Evolutionary conservation across 2,797 vertebrate species (phyloP).

Genomic region (Stomatorhinus walkeri): DNA sequence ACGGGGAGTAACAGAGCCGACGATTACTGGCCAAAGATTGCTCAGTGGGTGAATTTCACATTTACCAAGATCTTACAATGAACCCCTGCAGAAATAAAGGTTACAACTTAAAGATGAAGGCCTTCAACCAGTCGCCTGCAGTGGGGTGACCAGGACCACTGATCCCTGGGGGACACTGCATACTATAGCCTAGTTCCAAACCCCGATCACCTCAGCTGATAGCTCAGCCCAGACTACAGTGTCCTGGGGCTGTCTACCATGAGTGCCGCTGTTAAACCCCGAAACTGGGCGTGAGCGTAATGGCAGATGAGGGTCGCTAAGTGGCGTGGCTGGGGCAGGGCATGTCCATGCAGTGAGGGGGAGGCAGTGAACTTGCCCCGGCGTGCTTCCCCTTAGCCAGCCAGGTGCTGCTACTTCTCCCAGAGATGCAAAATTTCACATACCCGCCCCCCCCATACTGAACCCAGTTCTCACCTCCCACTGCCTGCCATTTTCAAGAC

Average conservation of each 20-base stretch:
- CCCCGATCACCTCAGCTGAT: not conserved
- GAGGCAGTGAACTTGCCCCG: constrained; percentile 7
- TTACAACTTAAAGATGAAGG: not conserved
- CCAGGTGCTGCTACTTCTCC: constrained; percentile 21
- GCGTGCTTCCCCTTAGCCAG: not conserved
- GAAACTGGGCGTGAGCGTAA: not conserved
- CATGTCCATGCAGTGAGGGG: not conserved
- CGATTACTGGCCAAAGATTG: not conserved
- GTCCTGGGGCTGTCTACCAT: not conserved
- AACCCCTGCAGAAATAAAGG: not conserved
- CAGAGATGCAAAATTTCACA: constrained; percentile 31
- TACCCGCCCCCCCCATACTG: not conserved
- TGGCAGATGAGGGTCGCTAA: not conserved
- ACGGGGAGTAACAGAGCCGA: not conserved
- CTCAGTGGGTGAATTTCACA: not conserved
- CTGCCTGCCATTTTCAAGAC: not conserved
- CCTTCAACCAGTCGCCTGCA: not conserved
- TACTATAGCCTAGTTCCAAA: not conserved
- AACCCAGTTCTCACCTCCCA: not conserved
- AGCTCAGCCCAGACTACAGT: not conserved
- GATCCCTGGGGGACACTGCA: not conserved
- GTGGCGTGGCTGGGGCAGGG: not conserved
- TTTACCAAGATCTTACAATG: not conserved
- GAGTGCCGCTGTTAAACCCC: not conserved
- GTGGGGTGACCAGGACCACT: not conserved